Conservation (phyloP, 2,113 vertebrate genomes). For the Tursiops truncatus region DNA sequence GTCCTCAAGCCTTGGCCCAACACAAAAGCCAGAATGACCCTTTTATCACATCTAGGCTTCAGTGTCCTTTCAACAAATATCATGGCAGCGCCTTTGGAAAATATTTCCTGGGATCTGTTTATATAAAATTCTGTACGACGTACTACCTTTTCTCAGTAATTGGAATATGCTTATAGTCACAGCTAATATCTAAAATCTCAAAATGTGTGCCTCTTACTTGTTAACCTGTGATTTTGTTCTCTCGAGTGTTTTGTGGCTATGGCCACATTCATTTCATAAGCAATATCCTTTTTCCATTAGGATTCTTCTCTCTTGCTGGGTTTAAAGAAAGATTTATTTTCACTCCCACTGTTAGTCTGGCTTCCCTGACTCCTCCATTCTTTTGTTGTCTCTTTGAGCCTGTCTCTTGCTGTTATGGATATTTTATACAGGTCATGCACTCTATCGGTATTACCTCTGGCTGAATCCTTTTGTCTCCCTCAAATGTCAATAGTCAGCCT, state of each 20-base stretch:
- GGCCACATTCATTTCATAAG: conserved; percentile 45
- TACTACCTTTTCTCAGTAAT: conserved; percentile 52
- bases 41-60: conserved; percentile 30
- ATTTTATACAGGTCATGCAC: conserved; percentile 72
- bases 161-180: conserved; percentile 57
- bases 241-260: neutral
- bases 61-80: conserved; percentile 50
- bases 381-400: conserved; percentile 70
- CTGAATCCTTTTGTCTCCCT: conserved; percentile 60
- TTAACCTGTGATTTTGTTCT: conserved; percentile 74
- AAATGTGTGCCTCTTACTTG: conserved; percentile 60
- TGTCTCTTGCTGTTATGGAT: conserved; percentile 57
- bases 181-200: conserved; percentile 58
- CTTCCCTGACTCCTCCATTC: conserved; percentile 39
- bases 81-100: conserved; percentile 37
- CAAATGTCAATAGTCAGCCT: conserved; percentile 62
- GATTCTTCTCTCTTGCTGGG: conserved; percentile 44
- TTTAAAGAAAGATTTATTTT: conserved; percentile 71
- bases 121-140: conserved; percentile 56
- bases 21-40: conserved; percentile 55
- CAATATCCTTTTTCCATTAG: conserved; percentile 50
- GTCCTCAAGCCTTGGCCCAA: neutral
- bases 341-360: conserved; percentile 51
- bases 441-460: conserved; percentile 48
- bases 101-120: conserved; percentile 69